Percentiles rank a stretch among this genome's conserved stretches.
Conservation (phyloP, 2,113 vertebrate genomes). For the Coturnix japonica region DNA sequence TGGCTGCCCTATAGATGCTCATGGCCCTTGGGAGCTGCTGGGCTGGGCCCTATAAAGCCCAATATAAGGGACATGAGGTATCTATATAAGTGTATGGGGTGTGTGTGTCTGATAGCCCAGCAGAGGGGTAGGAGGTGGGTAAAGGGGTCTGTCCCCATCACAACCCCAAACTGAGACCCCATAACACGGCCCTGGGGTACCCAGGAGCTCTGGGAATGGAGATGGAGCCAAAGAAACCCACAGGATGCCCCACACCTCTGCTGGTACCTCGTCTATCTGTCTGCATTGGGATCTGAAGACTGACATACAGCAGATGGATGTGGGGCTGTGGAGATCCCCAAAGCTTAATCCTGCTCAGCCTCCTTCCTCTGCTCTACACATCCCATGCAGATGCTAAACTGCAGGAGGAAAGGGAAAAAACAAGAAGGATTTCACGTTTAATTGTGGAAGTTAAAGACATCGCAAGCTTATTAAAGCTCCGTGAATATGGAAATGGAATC, state of each 20-base stretch:
- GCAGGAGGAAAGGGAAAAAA: neutral
- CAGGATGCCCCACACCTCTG: neutral
- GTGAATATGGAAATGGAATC: slow-evolving; percentile 72
- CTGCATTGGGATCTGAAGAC: neutral
- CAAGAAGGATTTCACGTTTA: neutral
- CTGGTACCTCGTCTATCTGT: neutral
- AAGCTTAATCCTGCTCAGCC: slow-evolving; percentile 27
- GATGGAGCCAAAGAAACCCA: slow-evolving; percentile 16
- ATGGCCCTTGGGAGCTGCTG: slow-evolving; percentile 22
- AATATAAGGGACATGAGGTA: neutral
- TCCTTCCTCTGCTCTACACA: slow-evolving; percentile 3
- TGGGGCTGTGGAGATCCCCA: neutral
- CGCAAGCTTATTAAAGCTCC: slow-evolving; percentile 59
- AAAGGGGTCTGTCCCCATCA: neutral
- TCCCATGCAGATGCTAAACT: slow-evolving; percentile 47
- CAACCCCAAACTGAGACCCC: slow-evolving; percentile 34
- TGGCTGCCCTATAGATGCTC: neutral
- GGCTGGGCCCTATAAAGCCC: neutral
- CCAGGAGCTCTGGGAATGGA: slow-evolving; percentile 14
- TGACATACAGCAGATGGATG: neutral
- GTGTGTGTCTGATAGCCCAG: neutral
- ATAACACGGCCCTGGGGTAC: slow-evolving; percentile 7
- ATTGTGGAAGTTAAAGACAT: slow-evolving; percentile 60
- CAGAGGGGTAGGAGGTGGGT: neutral
- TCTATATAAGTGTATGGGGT: neutral